Percentiles rank a stretch among this genome's conserved stretches.
These are phyloP conservation scores for Potamarius usumacintae DNA, from an alignment of 2,113 vertebrate species.

Conservation along the genomic window DNA sequence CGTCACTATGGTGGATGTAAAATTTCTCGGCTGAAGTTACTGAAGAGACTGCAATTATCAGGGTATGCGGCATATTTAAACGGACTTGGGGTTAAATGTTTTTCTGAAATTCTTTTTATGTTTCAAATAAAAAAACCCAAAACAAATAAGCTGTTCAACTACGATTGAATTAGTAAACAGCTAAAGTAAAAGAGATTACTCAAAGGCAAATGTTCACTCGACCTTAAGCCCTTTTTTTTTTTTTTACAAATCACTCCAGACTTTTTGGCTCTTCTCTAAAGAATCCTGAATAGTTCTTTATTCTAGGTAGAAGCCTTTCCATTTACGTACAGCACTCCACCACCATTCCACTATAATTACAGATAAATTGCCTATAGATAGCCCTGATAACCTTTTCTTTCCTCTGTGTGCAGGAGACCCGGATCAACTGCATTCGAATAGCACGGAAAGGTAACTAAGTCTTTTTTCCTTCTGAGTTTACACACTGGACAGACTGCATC, in stretches of 20 bases:
- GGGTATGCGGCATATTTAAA: neutral
- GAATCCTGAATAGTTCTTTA: neutral
- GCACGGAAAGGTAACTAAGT: slow-evolving; percentile 88
- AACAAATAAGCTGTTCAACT: neutral
- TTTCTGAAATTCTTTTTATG: neutral
- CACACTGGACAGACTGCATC: neutral
- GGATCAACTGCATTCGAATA: slow-evolving; percentile 89
- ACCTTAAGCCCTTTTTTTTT: neutral
- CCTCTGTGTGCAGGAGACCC: slow-evolving; percentile 78
- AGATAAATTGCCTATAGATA: neutral
- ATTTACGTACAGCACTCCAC: neutral
- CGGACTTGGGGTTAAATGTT: neutral
- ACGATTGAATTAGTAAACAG: neutral
- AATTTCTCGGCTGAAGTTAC: slow-evolving; percentile 3
- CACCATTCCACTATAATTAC: neutral
- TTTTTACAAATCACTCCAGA: neutral
- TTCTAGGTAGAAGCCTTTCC: neutral
- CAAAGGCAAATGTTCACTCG: neutral
- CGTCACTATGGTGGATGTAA: neutral
- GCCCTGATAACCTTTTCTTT: slow-evolving; percentile 3
- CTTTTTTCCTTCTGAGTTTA: slow-evolving; percentile 20
- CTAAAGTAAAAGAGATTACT: neutral
- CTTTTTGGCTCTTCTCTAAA: neutral
- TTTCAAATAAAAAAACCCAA: neutral
- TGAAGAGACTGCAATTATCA: neutral